Conservation (phyloP, 2,113 vertebrate genomes). For the Centrocercus urophasianus region DNA sequence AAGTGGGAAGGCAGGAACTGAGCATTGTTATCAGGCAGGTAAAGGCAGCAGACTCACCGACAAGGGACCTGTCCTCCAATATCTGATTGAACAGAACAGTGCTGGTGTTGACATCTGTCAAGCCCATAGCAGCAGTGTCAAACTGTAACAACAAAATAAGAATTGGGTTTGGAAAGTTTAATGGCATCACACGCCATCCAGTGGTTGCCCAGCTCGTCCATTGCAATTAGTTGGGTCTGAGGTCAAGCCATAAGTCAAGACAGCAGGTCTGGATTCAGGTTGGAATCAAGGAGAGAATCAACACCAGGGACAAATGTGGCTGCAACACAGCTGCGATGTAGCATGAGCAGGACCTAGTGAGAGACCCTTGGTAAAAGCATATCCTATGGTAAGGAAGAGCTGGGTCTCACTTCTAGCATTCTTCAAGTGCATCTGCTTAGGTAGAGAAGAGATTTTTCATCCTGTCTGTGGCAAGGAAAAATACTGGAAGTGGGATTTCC, state of each 20-base stretch:
- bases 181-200: not conserved
- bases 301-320: not conserved
- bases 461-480: not conserved
- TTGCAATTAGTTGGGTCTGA: not conserved
- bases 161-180: not conserved
- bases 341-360: not conserved
- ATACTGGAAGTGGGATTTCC: not conserved
- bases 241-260: not conserved
- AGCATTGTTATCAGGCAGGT: not conserved
- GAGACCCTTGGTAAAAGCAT: not conserved
- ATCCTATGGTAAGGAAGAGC: not conserved
- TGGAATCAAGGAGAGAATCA: not conserved
- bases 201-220: not conserved
- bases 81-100: not conserved
- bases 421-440: not conserved
- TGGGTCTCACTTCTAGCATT: not conserved
- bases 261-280: not conserved
- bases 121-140: not conserved
- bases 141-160: not conserved
- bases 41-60: not conserved
- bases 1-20: not conserved
- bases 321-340: not conserved
- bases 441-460: not conserved
- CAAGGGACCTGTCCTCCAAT: not conserved
- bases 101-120: not conserved